phyloP scores from a whole-genome alignment of 2,113 vertebrate genomes.

The Telmatochromis sp. region DNA sequence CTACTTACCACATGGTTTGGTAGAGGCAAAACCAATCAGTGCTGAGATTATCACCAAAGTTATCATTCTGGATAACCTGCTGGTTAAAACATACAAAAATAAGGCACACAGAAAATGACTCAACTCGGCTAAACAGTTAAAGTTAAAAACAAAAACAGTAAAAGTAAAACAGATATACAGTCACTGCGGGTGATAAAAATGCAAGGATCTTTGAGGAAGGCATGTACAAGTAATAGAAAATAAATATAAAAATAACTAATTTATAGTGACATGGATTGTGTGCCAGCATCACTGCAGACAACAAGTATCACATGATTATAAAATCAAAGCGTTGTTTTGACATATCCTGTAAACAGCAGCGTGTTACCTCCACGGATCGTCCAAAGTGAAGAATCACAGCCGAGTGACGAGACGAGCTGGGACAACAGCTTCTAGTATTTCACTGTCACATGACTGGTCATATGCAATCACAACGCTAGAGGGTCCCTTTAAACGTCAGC shows the following conservation, averaged over 20 bases:
- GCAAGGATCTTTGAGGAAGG: not conserved
- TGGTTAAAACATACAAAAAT: not conserved
- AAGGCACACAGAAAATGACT: not conserved
- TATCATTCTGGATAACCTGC: slow-evolving; percentile 43
- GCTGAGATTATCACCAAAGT: slow-evolving; percentile 21
- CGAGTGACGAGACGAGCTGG: not conserved
- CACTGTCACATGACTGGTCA: slow-evolving; percentile 54
- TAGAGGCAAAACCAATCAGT: slow-evolving; percentile 44
- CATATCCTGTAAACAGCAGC: not conserved
- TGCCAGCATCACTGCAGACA: not conserved
- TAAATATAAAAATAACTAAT: not conserved
- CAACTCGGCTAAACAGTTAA: not conserved
- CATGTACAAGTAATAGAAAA: not conserved
- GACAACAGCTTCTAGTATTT: not conserved
- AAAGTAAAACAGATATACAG: not conserved
- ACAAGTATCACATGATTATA: not conserved
- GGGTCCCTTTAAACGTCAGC: not conserved
- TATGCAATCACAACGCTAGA: not conserved
- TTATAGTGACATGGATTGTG: not conserved
- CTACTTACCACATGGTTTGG: slow-evolving; percentile 55
- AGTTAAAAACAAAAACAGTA: not conserved
- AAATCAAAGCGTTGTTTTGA: not conserved
- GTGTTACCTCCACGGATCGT: not conserved
- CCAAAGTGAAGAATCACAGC: not conserved
- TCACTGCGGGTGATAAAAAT: not conserved